phyloP scores from a whole-genome alignment of 1,140 invertebrate species.

The Eurosta solidaginis region DNA sequence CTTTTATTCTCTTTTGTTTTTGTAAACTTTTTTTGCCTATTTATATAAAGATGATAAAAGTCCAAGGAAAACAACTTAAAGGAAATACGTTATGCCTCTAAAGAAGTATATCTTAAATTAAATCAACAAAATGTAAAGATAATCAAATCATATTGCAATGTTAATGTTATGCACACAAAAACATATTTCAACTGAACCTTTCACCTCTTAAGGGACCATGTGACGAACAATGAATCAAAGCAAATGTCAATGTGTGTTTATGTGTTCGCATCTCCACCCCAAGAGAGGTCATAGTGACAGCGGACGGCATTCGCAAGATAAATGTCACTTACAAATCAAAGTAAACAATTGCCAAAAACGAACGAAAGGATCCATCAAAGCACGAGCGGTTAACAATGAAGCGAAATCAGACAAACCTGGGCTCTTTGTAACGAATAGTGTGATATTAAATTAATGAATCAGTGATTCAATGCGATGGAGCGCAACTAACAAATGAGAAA shows the following conservation, averaged over 20 bases:
- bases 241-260: background rate
- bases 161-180: background rate
- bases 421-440: background rate
- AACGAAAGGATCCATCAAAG: background rate
- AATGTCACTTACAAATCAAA: constrained; percentile 26
- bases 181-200: background rate
- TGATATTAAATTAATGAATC: background rate
- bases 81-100: no score
- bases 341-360: constrained; percentile 13
- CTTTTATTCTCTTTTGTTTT: no score
- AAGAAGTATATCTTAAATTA: no score
- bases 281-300: background rate
- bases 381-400: background rate
- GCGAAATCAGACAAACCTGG: no score
- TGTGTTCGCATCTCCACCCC: background rate
- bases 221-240: background rate
- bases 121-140: background rate
- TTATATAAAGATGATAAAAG: no score
- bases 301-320: background rate
- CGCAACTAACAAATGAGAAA: background rate
- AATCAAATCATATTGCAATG: constrained; percentile 20
- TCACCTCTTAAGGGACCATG: background rate
- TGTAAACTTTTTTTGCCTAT: no score
- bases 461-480: background rate
- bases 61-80: no score